Conservation (phyloP, 2,888 invertebrate species). For the Lathronympha strigana region DNA sequence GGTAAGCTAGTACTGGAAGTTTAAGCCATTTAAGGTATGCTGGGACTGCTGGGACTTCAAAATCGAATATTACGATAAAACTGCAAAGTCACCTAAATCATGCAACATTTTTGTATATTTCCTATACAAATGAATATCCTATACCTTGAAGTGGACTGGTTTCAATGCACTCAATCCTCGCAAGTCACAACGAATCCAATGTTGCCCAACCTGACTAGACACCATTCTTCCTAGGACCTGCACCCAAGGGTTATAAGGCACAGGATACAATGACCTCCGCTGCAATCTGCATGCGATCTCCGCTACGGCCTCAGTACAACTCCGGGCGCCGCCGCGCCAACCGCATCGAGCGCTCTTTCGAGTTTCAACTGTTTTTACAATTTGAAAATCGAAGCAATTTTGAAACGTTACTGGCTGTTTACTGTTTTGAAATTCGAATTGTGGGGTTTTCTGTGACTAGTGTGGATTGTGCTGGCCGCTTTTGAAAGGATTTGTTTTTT, state of each 20-base stretch:
- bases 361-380: constrained; percentile 36
- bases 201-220: neutral
- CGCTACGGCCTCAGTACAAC: constrained; percentile 59
- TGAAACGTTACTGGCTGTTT: constrained; percentile 7
- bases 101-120: too few species aligned
- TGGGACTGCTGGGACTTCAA: too few species aligned
- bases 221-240: constrained; percentile 10
- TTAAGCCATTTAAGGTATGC: too few species aligned
- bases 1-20: too few species aligned
- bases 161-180: neutral
- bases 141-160: too few species aligned
- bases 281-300: constrained; percentile 43
- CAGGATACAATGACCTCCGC: constrained; percentile 46
- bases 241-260: constrained; percentile 43
- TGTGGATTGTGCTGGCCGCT: constrained; percentile 26
- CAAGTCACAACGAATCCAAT: neutral
- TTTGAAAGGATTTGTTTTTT: constrained; percentile 19
- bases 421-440: constrained; percentile 19
- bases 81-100: too few species aligned
- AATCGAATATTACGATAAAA: too few species aligned
- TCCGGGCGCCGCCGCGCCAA: constrained; percentile 67
- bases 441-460: constrained; percentile 25
- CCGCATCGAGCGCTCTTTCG: constrained; percentile 41
- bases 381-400: constrained; percentile 26
- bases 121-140: too few species aligned